Conservation (phyloP, 2,113 vertebrate genomes). For the Ptilonorhynchus violaceus region DNA sequence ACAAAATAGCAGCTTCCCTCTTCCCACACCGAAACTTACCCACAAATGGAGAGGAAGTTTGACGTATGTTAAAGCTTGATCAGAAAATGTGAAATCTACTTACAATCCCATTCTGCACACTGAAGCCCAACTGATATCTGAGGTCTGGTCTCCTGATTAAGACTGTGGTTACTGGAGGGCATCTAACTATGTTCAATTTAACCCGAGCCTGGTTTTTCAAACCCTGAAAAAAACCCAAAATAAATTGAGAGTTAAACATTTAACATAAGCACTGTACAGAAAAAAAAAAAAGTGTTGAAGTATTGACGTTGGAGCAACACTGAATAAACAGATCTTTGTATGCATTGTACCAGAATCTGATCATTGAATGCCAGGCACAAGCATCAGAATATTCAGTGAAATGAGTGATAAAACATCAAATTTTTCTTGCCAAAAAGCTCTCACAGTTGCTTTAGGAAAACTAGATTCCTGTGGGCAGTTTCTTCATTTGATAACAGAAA, state of each 20-base stretch:
- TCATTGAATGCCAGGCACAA: background rate
- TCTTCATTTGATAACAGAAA: background rate
- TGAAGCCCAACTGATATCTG: constrained; percentile 96
- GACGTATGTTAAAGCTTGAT: background rate
- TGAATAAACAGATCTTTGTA: background rate
- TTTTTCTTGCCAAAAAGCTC: background rate
- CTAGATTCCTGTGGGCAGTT: background rate
- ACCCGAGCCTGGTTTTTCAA: constrained; percentile 92
- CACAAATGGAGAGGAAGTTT: background rate
- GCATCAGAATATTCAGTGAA: background rate
- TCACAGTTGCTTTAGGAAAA: background rate
- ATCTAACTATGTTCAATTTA: constrained; percentile 93
- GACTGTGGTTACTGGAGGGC: constrained; percentile 95
- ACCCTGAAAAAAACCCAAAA: constrained; percentile 71
- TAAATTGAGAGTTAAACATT: background rate
- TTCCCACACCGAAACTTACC: background rate
- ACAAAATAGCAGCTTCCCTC: background rate
- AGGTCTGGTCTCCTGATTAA: constrained; percentile 93
- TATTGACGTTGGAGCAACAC: background rate
- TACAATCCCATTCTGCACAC: constrained; percentile 97
- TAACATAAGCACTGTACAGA: background rate
- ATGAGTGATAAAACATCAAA: background rate
- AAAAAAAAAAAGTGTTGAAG: background rate
- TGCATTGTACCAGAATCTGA: background rate
- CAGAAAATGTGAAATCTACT: constrained; percentile 47